Base-by-base conservation (phyloP, 2,888 invertebrate species). In the Plagodis pulveraria region DNA sequence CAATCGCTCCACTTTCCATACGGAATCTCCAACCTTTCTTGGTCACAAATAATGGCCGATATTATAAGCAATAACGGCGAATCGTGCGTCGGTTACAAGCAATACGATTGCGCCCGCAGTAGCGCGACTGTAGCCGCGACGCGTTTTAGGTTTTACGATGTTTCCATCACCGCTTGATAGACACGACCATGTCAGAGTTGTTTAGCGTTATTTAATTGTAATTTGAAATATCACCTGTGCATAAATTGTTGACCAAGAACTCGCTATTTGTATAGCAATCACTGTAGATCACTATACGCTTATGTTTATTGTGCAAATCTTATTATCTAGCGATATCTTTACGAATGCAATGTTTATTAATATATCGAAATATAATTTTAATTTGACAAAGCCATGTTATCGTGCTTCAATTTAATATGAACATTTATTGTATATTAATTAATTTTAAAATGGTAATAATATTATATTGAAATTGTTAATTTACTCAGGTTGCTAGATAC, bases 401-500 rank as follows among this genome's bases (percentile, higher is more conserved):
- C 81, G 81, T 83, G 89, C 90, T 89, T 88, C 81, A 72, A 86
- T 84, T 80, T 76, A 84, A 73, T 80, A 80, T 89, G 84, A 89
- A 88, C 86, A 87, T 83, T 78, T 74, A 69, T 61, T 63, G 89
- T 90, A 90, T 87, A 89, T 88, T 89, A 86, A 86, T 81, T 78
- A 83, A 81, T 77, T 81, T 82, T 78, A 76, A 76, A 86, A 81
- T 83, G 77, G 78, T 86, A 85, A 84, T 84, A 82, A 51, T 63
- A 22, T 22, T 22, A 55, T 58, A 62, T 62, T 62, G 52, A 62
- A 64, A 51, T 49, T 60, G 84, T 89, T 90, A 80, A 80, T 90
- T 90, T 87, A 87, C 80, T 87, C 86, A 84, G 85, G 87, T 87
- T 87, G 89, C 87, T 89, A 89, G 88, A 85, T 83, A 85, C 80